phyloP scores from a whole-genome alignment of 2,888 invertebrate genomes.

The Cactoblastis cactorum region DNA sequence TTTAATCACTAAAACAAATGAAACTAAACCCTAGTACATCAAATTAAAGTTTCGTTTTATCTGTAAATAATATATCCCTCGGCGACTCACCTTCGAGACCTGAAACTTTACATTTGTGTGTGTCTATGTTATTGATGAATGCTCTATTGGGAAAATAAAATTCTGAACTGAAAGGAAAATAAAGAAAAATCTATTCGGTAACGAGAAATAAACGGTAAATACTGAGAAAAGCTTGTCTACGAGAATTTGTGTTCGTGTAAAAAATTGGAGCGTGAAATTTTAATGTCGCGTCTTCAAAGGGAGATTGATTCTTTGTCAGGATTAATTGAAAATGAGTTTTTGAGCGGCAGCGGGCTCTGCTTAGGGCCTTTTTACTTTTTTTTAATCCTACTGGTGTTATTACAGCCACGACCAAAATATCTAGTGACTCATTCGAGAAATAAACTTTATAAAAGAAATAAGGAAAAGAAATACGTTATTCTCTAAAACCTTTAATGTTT shows the following conservation, averaged over 20 bases:
- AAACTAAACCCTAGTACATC: constrained; percentile 53
- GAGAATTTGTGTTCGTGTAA: constrained; percentile 77
- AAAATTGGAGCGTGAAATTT: constrained; percentile 35
- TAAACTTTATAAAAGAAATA: not conserved
- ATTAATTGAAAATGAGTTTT: constrained; percentile 9
- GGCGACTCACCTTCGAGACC: constrained; percentile 45
- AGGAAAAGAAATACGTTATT: not conserved
- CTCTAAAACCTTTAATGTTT: too few relatives aligned
- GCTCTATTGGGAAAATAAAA: constrained; percentile 22
- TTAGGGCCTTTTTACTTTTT: not conserved
- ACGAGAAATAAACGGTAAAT: constrained; percentile 39
- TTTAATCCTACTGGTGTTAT: not conserved
- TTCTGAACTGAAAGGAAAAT: constrained; percentile 33
- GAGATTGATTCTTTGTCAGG: constrained; percentile 13
- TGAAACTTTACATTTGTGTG: constrained; percentile 30
- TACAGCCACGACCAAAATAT: not conserved
- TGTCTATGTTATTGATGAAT: constrained; percentile 21
- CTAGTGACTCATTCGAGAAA: not conserved
- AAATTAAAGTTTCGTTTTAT: constrained; percentile 30
- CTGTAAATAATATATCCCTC: constrained; percentile 26
- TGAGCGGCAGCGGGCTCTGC: not conserved
- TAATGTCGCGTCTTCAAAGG: constrained; percentile 18
- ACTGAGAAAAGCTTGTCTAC: constrained; percentile 54
- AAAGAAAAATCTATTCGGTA: constrained; percentile 39
- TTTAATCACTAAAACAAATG: constrained; percentile 48